Base-by-base conservation (phyloP, 2,888 invertebrate genomes). In the Sminthurides aquaticus region DNA sequence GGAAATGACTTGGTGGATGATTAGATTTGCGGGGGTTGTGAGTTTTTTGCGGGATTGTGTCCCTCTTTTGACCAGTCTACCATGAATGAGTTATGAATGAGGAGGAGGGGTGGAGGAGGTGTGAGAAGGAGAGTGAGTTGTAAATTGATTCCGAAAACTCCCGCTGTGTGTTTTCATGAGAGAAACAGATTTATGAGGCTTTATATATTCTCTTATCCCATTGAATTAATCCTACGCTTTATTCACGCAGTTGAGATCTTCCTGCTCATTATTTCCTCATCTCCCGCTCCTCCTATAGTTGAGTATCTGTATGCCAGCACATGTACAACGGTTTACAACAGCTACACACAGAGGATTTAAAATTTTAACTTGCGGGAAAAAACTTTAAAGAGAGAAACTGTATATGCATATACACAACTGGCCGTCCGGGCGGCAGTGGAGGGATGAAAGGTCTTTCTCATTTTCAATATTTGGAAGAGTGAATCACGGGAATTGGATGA, bases 121-220 rank as follows among this genome's bases (percentile, higher is more conserved):
- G 52, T 52, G 52, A 52, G 52, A 52, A 52, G 20, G 20, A 52
- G 52, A 52, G 22, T 52, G 52, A 22, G 43, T 22, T 52, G 18
- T 52, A 52, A 52, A 52, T 15, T 52, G 52, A 52, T 52, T 52
- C 52, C 11, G 52, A 52, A 18, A 22, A 52, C 52, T 22, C 52
- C 52, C 52, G 22, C 52, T 52, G 52, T 52, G 52, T 52, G 52
- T 52, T 52, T 52, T 52, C 52, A 52, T 52, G 52, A 52, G 52
- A 52, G 52, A 52, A 52, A 20, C 52, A 52, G 20, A 52, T 52
- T 52, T 52, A 52, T 22, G 52, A 52, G 22, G 11, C 43, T 34
- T 34, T 34, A 34, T 15, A 34, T 34, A 34, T 34, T 34, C 43
- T 15, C 5, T 5, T 34, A 5, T 34, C 43, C 8, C 8, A 15